phyloP scores from a whole-genome alignment of 2,888 invertebrate species.

The Hartigia nigra region DNA sequence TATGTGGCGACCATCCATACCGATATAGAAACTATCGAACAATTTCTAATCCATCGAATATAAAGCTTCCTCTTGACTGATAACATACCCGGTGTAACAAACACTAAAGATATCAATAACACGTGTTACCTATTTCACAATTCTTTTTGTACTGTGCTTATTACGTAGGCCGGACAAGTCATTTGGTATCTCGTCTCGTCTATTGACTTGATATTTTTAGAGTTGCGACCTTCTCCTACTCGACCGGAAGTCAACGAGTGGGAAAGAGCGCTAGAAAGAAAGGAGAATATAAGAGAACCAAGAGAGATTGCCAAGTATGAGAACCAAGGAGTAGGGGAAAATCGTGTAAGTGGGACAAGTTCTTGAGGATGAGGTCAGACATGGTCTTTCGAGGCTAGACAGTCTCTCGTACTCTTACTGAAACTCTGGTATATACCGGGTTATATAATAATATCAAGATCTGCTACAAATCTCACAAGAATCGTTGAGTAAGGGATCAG shows the following conservation, averaged over 20 bases:
- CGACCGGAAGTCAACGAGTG: slow-evolving; percentile 9
- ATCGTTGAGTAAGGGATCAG: no score
- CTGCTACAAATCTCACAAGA: background rate
- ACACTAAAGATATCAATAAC: background rate
- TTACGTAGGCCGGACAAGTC: background rate
- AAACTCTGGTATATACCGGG: background rate
- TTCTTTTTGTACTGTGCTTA: background rate
- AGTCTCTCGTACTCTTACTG: background rate
- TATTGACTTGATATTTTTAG: slow-evolving; percentile 43
- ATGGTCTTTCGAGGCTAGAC: slow-evolving; percentile 15
- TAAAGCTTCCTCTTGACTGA: background rate
- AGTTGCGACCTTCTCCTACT: slow-evolving; percentile 29
- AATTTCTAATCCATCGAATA: background rate
- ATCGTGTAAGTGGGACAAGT: slow-evolving; percentile 52
- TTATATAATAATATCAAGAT: background rate
- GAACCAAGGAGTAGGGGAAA: slow-evolving; percentile 17
- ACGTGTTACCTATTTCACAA: background rate
- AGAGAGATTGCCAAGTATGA: background rate
- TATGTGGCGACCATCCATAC: background rate
- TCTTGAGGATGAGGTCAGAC: slow-evolving; percentile 54
- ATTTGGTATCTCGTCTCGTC: slow-evolving; percentile 21
- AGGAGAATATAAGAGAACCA: background rate
- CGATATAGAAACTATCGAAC: background rate
- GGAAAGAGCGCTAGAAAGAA: slow-evolving; percentile 14
- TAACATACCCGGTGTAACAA: background rate